These are phyloP conservation scores for Thalassarche chlororhynchos DNA, from an alignment of 2,113 vertebrate genomes.

Conservation along the genomic window DNA sequence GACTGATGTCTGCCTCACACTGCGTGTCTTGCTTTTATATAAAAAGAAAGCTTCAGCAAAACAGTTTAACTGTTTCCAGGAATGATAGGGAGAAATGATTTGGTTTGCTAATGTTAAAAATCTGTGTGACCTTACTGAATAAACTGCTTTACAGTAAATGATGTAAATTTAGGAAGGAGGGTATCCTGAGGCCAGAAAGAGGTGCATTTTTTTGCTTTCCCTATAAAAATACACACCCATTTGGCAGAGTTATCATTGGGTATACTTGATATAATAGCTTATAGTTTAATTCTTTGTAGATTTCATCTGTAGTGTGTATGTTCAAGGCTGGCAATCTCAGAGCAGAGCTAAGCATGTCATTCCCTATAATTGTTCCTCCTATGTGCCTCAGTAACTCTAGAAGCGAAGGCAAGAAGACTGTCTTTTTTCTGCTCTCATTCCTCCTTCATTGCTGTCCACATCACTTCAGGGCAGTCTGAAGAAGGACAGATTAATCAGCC, in stretches of 20 bases:
- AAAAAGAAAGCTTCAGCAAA: constrained; percentile 30
- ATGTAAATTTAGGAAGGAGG: not conserved
- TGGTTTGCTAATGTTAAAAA: constrained; percentile 40
- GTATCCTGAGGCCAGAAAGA: not conserved
- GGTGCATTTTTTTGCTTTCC: not conserved
- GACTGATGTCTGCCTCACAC: constrained; percentile 10
- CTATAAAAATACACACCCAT: not conserved
- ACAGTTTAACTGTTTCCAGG: constrained; percentile 46
- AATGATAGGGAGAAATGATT: not conserved
- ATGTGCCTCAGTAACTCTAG: not conserved
- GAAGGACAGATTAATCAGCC: not conserved
- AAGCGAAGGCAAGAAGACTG: not conserved
- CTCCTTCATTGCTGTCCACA: not conserved
- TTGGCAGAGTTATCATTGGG: not conserved
- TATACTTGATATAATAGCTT: not conserved
- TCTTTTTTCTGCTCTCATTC: not conserved
- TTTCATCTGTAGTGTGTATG: not conserved
- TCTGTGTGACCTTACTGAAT: not conserved
- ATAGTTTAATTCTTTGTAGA: constrained; percentile 6
- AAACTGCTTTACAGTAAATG: not conserved
- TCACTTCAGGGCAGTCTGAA: not conserved
- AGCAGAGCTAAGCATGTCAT: not conserved
- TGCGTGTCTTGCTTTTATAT: constrained; percentile 5
- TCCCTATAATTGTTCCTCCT: not conserved
- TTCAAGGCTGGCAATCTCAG: not conserved